Evolutionary conservation across 2,797 vertebrate genomes (phyloP).

Genomic region (Pelobates cultripes): DNA sequence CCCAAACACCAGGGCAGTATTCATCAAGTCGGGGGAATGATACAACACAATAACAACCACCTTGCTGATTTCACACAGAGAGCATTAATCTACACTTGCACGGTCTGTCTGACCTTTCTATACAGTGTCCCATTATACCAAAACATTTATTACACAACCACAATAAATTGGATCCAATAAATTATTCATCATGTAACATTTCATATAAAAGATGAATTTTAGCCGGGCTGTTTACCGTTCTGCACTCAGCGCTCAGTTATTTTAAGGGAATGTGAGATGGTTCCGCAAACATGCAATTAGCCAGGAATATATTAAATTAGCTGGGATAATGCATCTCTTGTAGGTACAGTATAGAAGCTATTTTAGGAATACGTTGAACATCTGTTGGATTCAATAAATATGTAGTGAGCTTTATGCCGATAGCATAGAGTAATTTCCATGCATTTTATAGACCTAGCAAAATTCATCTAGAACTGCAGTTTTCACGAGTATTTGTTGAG

Average conservation of each 20-base stretch:
- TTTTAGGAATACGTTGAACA: not conserved
- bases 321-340: not conserved
- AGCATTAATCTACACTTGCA: not conserved
- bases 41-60: too few species aligned
- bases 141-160: not conserved
- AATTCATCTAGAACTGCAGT: too few species aligned
- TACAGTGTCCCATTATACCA: not conserved
- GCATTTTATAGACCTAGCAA: too few species aligned
- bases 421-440: too few species aligned
- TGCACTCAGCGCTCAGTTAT: not conserved
- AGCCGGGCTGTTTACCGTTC: not conserved
- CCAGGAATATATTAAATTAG: slow-evolving; percentile 12
- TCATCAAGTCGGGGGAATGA: too few species aligned
- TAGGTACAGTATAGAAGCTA: not conserved
- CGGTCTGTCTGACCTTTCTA: slow-evolving; percentile 20
- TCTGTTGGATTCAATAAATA: not conserved
- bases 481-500: too few species aligned
- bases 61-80: too few species aligned
- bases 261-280: not conserved
- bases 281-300: slow-evolving; percentile 21
- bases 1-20: too few species aligned
- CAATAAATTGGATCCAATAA: slow-evolving; percentile 30
- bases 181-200: slow-evolving; percentile 28
- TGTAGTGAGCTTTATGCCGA: not conserved
- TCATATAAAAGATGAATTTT: slow-evolving; percentile 9